Percentiles rank a stretch among this genome's conserved stretches.
These are phyloP conservation scores for Scaptomyza graminum DNA, from an alignment of 1,140 invertebrate species.

Conservation along the genomic window DNA sequence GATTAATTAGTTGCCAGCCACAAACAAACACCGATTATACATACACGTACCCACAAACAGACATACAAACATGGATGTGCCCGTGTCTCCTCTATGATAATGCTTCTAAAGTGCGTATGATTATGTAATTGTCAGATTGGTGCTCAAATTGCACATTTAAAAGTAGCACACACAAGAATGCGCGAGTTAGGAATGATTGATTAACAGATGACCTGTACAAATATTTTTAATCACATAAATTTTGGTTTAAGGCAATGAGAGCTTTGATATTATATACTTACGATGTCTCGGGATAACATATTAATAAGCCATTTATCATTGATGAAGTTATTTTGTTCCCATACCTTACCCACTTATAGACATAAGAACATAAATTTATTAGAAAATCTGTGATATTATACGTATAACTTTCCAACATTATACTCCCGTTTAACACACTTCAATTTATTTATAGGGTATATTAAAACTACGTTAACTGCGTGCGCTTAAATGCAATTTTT, in stretches of 20 bases:
- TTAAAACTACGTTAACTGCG: slow-evolving; percentile 1
- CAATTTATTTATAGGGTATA: slow-evolving; percentile 8
- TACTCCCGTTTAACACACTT: slow-evolving; percentile 3
- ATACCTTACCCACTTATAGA: too few species aligned
- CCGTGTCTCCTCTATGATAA: slow-evolving; percentile 31
- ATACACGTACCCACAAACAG: slow-evolving; percentile 4
- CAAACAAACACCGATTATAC: slow-evolving; percentile 6
- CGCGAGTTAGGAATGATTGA: not conserved
- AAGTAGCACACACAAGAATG: not conserved
- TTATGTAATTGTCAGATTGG: slow-evolving; percentile 63
- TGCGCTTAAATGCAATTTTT: slow-evolving; percentile 1
- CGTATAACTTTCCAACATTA: too few species aligned
- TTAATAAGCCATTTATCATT: too few species aligned
- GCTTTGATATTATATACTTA: too few species aligned
- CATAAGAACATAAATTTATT: too few species aligned
- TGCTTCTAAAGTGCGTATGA: slow-evolving; percentile 69
- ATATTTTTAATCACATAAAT: too few species aligned
- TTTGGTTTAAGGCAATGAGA: too few species aligned
- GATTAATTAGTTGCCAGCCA: slow-evolving; percentile 67
- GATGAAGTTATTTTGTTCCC: too few species aligned
- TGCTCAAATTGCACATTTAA: slow-evolving; percentile 17
- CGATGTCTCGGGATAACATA: too few species aligned
- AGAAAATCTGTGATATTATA: too few species aligned
- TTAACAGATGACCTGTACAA: not conserved
- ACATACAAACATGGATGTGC: not conserved